phyloP scores from a whole-genome alignment of 37 sponge, comb jelly and placozoan genomes.

The Diacarnus erythraeanus region DNA sequence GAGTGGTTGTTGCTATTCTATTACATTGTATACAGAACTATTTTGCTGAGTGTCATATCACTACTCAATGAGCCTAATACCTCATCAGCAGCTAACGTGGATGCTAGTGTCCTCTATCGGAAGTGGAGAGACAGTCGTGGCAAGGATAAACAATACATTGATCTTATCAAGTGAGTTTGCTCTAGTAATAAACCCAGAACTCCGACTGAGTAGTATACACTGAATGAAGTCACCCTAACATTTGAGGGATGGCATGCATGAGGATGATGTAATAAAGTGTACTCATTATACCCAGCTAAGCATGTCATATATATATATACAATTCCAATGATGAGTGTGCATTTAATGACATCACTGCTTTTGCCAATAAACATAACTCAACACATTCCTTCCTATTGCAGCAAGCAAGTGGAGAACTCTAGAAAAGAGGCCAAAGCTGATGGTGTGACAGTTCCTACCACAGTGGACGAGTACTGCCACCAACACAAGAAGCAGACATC shows the following conservation, averaged over 20 bases:
- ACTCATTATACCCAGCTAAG: no score
- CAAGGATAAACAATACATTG: constrained; percentile 86
- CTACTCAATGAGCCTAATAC: constrained; percentile 98
- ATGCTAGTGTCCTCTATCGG: constrained; percentile 97
- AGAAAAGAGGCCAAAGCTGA: constrained; percentile 84
- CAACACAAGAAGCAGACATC: constrained; percentile 32
- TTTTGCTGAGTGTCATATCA: constrained; percentile 93
- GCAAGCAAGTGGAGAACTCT: constrained; percentile 90
- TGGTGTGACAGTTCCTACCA: constrained; percentile 85
- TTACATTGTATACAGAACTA: constrained; percentile 67
- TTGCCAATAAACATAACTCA: no score
- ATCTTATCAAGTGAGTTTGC: constrained; percentile 73
- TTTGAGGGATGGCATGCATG: no score
- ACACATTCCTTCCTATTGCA: no score
- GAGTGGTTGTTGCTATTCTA: neutral
- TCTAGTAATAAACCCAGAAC: no score
- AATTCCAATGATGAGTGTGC: no score
- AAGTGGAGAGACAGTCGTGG: constrained; percentile 88
- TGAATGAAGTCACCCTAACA: no score
- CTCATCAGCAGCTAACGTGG: constrained; percentile 97
- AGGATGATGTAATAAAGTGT: no score
- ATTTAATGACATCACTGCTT: no score
- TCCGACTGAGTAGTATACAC: no score
- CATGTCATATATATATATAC: no score
- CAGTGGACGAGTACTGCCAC: constrained; percentile 80